Conservation (phyloP, 1,140 invertebrate genomes). For the Leptinotarsa defecta region DNA sequence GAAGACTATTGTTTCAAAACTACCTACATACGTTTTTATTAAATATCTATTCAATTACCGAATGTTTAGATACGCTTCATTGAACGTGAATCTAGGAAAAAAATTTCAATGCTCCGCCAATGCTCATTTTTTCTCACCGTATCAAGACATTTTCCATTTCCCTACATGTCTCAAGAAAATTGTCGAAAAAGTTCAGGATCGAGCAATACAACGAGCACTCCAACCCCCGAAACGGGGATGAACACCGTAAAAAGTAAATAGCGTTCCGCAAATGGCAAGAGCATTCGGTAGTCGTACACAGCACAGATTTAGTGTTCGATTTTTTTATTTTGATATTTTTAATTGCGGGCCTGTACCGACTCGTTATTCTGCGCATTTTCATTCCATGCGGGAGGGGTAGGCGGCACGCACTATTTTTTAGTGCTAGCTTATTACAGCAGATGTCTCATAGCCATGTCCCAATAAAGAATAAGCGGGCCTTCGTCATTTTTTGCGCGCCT, state of each 20-base stretch:
- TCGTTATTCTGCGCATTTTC: conserved; percentile 59
- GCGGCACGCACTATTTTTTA: conserved; percentile 59
- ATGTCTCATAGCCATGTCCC: conserved; percentile 59
- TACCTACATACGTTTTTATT: too few species aligned
- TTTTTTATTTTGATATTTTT: conserved; percentile 58
- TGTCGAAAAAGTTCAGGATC: background rate
- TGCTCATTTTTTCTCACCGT: background rate
- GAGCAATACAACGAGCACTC: background rate
- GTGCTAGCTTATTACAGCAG: conserved; percentile 58
- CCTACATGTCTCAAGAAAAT: background rate
- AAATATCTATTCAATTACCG: too few species aligned
- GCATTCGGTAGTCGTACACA: conserved; percentile 17
- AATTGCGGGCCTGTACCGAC: conserved; percentile 57
- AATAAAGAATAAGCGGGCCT: conserved; percentile 56
- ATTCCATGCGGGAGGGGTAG: conserved; percentile 51
- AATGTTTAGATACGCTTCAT: too few species aligned
- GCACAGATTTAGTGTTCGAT: conserved; percentile 43
- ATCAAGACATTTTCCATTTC: conserved; percentile 3
- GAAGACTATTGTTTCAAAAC: too few species aligned
- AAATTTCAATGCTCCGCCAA: background rate
- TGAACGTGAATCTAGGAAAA: too few species aligned
- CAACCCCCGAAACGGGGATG: background rate
- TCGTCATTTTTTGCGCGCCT: conserved; percentile 56
- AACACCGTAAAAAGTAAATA: conserved; percentile 17
- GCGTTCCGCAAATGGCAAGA: conserved; percentile 24